Conservation (phyloP, 2,888 invertebrate species). For the Yponomeuta sedellus region DNA sequence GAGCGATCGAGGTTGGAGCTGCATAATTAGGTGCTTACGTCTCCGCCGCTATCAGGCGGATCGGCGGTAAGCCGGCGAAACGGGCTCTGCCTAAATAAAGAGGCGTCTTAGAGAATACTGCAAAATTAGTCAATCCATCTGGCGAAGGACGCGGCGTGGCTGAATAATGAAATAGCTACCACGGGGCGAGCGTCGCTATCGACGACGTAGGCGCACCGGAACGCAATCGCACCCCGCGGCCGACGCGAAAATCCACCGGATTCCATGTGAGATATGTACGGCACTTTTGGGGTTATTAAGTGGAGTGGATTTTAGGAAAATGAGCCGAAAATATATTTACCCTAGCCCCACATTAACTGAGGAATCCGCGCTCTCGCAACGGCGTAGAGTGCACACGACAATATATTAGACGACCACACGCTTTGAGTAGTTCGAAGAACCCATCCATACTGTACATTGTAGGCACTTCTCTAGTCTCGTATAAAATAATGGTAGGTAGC, state of each 20-base stretch:
- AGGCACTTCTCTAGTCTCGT: background rate
- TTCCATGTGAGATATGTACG: constrained; percentile 67
- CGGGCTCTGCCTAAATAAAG: constrained; percentile 58
- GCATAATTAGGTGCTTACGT: constrained; percentile 64
- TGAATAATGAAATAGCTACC: constrained; percentile 72
- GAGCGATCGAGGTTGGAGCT: constrained; percentile 37
- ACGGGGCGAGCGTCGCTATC: constrained; percentile 48
- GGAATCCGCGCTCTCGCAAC: constrained; percentile 49
- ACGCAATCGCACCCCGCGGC: constrained; percentile 43
- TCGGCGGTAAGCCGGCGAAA: constrained; percentile 53
- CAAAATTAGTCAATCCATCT: constrained; percentile 71
- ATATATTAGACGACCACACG: constrained; percentile 60
- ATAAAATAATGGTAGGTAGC: constrained; percentile 1
- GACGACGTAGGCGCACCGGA: constrained; percentile 44
- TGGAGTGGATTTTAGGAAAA: constrained; percentile 72
- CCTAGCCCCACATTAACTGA: constrained; percentile 32
- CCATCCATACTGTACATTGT: background rate
- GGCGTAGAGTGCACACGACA: constrained; percentile 54
- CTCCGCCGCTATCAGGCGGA: constrained; percentile 18
- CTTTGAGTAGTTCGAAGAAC: constrained; percentile 37
- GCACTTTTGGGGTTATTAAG: constrained; percentile 71
- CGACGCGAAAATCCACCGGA: constrained; percentile 62
- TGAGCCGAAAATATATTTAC: constrained; percentile 62
- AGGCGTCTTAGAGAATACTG: constrained; percentile 52
- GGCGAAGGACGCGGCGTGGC: constrained; percentile 44